Evolutionary conservation across 2,888 invertebrate species (phyloP).

Genomic region (Notodonta ziczac): DNA sequence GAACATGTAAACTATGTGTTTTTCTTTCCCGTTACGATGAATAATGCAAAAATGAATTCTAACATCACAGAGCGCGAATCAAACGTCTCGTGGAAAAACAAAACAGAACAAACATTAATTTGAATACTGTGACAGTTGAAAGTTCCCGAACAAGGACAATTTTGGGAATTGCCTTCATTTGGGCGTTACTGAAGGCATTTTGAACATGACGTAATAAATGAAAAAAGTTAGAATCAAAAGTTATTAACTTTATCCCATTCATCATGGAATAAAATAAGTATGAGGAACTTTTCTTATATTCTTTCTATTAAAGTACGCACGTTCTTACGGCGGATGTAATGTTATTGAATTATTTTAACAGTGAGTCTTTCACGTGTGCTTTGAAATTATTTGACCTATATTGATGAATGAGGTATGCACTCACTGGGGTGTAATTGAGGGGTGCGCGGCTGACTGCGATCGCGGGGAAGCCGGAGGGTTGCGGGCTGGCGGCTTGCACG

Average conservation of each 20-base stretch:
- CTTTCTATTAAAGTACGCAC: conserved; percentile 33
- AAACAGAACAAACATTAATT: conserved; percentile 83
- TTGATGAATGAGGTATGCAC: conserved; percentile 49
- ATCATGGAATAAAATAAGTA: conserved; percentile 70
- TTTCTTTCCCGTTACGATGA: conserved; percentile 42
- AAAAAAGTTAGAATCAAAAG: conserved; percentile 82
- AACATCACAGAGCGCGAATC: conserved; percentile 66
- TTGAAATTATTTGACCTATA: neutral
- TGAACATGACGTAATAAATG: conserved; percentile 81
- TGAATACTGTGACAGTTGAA: conserved; percentile 80
- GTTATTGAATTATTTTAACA: conserved; percentile 16
- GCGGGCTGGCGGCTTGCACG: conserved; percentile 98
- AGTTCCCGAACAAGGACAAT: conserved; percentile 77
- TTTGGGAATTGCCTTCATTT: conserved; percentile 80
- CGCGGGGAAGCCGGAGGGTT: conserved; percentile 97
- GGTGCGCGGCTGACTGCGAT: conserved; percentile 97
- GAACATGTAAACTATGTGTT: conserved; percentile 41
- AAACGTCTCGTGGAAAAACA: conserved; percentile 72
- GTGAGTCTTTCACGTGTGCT: neutral
- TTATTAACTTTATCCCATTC: conserved; percentile 84
- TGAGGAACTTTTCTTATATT: conserved; percentile 56
- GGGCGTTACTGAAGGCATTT: conserved; percentile 74
- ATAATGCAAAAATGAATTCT: conserved; percentile 58
- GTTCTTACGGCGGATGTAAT: conserved; percentile 30
- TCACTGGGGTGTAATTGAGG: conserved; percentile 96